Base-by-base conservation (phyloP, 23 tunicate species). In the Trididemnum clinides region DNA sequence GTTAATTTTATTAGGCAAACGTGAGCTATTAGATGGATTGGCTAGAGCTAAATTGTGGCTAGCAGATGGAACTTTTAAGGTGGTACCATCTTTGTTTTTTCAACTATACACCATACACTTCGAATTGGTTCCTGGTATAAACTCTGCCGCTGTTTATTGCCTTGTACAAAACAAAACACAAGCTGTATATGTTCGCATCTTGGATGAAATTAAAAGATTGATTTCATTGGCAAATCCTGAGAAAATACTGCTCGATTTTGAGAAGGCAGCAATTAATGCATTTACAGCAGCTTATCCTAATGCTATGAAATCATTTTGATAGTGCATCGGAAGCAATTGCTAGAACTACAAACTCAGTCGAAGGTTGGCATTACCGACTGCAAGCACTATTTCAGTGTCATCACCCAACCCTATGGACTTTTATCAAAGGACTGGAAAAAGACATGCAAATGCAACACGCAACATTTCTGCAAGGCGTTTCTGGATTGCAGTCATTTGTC, bases 41-140 rank as follows among this genome's bases (percentile, higher is more conserved):
- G 80, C 80, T 35, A 38, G 80, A 74, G 80, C 80, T 74, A 37
- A 74, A 74, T n/a, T 74, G 80, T 74, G 80, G 80, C 80, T 74
- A 35, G 80, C 80, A 22, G 77, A 28, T 70, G 77, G 37, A 70
- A 70, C 77, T 70, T 66, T 66, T 70, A 70, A 70, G 77, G 77
- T 33, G 37, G 77, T 30, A 70, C 77, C 36, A 70, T 70, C 37
- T 12, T 70, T 70, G 77, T 70, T 70, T 70, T 70, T 70, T 70
- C 77, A 70, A 33, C 77, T 70, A 70, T 70, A 70, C 77, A 70
- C 77, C 37, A 32, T 70, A n/a, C n/a, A n/a, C n/a, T n/a, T n/a
- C n/a, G n/a, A n/a, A n/a, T n/a, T n/a, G n/a, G n/a, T n/a, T n/a
- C 37, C 77, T 70, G 77, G 37, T 33, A 30, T 70, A 28, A 70